Conservation (phyloP, 2,113 vertebrate species). For the Formicarius rufipectus region DNA sequence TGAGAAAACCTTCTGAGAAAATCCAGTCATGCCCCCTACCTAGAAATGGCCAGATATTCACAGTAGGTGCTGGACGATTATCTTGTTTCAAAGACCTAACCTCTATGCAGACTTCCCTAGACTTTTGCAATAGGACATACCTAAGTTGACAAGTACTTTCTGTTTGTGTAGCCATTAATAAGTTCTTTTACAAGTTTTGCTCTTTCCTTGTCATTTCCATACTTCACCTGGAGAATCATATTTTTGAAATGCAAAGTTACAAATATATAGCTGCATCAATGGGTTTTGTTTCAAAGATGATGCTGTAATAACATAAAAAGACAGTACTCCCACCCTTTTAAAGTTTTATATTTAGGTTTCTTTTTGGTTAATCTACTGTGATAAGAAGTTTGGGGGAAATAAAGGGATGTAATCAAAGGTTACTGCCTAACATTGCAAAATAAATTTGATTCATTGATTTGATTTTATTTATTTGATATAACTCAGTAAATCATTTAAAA, state of each 20-base stretch:
- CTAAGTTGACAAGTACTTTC: not conserved
- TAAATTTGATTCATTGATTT: not conserved
- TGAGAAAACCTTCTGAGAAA: not conserved
- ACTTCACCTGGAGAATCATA: not conserved
- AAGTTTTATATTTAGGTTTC: not conserved
- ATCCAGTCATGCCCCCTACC: not conserved
- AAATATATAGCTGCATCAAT: not conserved
- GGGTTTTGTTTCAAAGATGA: not conserved
- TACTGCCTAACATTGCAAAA: not conserved
- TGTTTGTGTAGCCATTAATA: not conserved
- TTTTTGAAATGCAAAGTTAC: not conserved
- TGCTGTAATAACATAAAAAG: not conserved
- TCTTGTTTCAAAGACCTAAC: not conserved
- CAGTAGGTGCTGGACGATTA: not conserved
- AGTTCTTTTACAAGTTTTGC: not conserved
- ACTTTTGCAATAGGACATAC: not conserved
- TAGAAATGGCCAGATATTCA: not conserved
- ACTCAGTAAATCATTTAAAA: not conserved
- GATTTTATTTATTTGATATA: not conserved
- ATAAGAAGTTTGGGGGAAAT: not conserved
- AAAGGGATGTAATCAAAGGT: not conserved
- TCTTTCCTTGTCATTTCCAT: not conserved
- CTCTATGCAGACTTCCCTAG: not conserved
- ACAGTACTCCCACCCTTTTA: accelerated
- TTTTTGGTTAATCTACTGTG: not conserved